Base-by-base conservation (phyloP, 2,888 invertebrate genomes). In the Alitta virens region DNA sequence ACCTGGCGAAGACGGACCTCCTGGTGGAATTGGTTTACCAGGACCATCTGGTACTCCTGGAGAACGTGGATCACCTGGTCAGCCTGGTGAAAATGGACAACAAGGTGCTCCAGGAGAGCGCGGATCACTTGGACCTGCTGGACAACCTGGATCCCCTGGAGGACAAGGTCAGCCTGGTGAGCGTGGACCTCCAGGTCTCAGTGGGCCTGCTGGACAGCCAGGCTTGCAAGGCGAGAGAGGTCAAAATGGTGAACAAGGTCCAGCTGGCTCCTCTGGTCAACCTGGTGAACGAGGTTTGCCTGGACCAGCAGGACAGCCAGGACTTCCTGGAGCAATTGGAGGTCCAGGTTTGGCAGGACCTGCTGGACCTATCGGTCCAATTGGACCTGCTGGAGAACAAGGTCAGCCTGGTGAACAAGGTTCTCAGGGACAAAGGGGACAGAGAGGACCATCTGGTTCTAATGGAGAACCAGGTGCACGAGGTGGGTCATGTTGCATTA, bases 131-230 rank as follows among this genome's bases (percentile, higher is more conserved):
- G 63, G 63, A 21, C 54, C 58, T 43, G 46, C 43, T 49, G 63
- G 63, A 42, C 42, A 56, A 27, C n/a, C 42, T 26, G 25, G 24
- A 18, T 27, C 56, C 5, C 23, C 56, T 25, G 56, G 25, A 2
- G 26, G 16, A 27, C 26, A 33, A 33, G 64, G 64, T 49, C 52
- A 61, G 33, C 9, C 21, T n/a, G 64, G 64, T 25, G 12, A 27
- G 38, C 21, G 26, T 23, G 60, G 60, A 18, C 18, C 60, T 50
- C 51, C 52, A 24, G 67, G 67, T 27, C 21, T 86, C 23, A 80
- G 49, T 2, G 61, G 61, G 49, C 50, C 42, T 7, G n/a, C 62
- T 26, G 62, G 62, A 51, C 26, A 24, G 16, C 42, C 58, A 16
- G 62, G 62, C 1, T 52, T n/a, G 40, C 27, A 7, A 40, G 62